Evolutionary conservation across 2,113 vertebrate species (phyloP).

Genomic region (Phainopepla nitens): DNA sequence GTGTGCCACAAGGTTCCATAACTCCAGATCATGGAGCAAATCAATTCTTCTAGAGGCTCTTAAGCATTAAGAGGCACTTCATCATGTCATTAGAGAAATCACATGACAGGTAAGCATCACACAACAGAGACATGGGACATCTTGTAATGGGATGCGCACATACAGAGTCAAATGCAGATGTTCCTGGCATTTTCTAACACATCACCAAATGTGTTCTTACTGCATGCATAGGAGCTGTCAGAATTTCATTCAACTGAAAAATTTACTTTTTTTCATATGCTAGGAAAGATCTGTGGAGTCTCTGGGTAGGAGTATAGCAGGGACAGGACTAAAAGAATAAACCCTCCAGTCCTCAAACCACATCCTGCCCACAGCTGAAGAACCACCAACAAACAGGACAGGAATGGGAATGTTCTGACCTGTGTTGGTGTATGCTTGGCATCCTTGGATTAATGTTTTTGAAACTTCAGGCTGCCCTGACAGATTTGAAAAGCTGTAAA

Average conservation of each 20-base stretch:
- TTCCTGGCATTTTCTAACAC: neutral
- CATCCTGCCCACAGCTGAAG: conserved; percentile 27
- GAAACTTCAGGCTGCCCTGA: conserved; percentile 12
- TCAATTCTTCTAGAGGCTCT: neutral
- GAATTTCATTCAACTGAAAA: neutral
- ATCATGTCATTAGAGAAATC: neutral
- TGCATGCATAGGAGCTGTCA: neutral
- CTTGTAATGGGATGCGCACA: fast-evolving
- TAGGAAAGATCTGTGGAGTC: neutral
- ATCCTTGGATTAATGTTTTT: neutral
- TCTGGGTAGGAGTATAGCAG: neutral
- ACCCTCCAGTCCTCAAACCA: neutral
- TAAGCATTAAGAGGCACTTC: neutral
- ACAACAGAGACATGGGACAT: neutral
- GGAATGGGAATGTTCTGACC: neutral
- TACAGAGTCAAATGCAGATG: neutral
- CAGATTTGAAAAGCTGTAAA: neutral
- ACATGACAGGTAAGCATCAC: neutral
- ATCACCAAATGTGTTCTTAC: neutral
- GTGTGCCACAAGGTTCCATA: neutral
- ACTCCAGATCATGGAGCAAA: neutral
- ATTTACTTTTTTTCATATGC: neutral
- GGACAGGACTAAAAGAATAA: neutral
- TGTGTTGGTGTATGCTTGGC: neutral
- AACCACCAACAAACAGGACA: neutral